A percentile compares a stretch with the other conserved stretches of the same genome.
Conservation (phyloP, 2,797 vertebrate species). For the Aythya fuligula region DNA sequence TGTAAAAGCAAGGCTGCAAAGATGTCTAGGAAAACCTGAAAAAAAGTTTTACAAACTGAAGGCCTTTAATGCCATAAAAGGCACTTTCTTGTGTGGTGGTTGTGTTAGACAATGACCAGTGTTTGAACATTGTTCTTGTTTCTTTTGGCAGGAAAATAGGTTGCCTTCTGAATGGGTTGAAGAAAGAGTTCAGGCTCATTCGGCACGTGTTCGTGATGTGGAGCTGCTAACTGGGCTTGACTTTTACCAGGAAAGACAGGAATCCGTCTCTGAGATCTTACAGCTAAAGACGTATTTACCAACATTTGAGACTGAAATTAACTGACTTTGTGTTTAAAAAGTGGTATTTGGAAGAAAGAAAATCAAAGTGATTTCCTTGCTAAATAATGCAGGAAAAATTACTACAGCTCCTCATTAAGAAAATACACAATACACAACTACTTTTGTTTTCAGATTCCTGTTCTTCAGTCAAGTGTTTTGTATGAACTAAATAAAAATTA, state of each 20-base stretch:
- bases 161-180: constrained; percentile 81
- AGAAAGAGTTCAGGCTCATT: constrained; percentile 86
- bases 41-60: background rate
- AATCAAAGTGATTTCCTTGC: background rate
- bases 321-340: constrained; percentile 8
- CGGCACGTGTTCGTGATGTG: constrained; percentile 88
- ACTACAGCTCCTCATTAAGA: background rate
- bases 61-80: background rate
- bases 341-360: background rate
- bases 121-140: background rate
- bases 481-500: background rate
- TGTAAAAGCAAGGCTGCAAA: background rate
- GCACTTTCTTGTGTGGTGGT: background rate
- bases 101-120: background rate
- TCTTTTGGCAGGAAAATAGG: constrained; percentile 77
- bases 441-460: background rate
- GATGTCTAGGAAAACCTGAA: background rate
- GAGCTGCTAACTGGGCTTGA: constrained; percentile 93
- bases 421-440: background rate
- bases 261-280: constrained; percentile 85
- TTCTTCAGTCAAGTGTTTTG: background rate
- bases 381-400: background rate
- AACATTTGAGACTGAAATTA: constrained; percentile 71
- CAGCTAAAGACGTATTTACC: constrained; percentile 91
- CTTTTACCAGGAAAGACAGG: constrained; percentile 88